Evolutionary conservation across 2,797 vertebrate genomes (phyloP).

Genomic region (Malurus leucopterus): DNA sequence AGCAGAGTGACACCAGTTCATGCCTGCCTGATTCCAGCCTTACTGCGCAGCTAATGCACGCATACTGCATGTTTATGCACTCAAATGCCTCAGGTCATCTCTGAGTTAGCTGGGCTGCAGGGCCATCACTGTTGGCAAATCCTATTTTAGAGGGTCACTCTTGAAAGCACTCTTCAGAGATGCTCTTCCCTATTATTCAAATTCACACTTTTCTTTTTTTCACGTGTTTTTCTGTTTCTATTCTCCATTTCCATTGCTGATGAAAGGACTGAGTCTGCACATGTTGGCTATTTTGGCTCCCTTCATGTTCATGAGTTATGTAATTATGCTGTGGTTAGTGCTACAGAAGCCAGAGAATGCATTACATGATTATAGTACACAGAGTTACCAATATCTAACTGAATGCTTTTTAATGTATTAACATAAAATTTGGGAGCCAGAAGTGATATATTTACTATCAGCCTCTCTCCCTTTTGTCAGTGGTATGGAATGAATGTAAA

Average conservation of each 20-base stretch:
- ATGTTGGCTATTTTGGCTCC: neutral
- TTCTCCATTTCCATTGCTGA: neutral
- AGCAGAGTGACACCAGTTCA: neutral
- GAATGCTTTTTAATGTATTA: neutral
- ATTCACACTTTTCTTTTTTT: neutral
- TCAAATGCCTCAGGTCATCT: neutral
- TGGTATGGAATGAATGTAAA: neutral
- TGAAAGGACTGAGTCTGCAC: neutral
- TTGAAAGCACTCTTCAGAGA: neutral
- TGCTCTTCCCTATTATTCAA: neutral
- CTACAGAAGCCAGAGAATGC: neutral
- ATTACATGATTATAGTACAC: neutral
- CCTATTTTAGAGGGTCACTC: neutral
- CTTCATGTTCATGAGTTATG: neutral
- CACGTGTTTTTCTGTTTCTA: neutral
- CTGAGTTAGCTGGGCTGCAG: neutral
- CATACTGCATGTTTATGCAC: fast-evolving
- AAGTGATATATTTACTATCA: neutral
- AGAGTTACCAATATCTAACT: neutral
- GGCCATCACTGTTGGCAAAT: neutral
- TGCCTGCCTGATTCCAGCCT: neutral
- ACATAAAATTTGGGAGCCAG: neutral
- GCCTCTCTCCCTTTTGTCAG: neutral
- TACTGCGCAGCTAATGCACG: fast-evolving
- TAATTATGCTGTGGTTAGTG: neutral